These are phyloP conservation scores for Vanacampus margaritifer DNA, from an alignment of 2,113 vertebrate genomes.

Conservation along the genomic window DNA sequence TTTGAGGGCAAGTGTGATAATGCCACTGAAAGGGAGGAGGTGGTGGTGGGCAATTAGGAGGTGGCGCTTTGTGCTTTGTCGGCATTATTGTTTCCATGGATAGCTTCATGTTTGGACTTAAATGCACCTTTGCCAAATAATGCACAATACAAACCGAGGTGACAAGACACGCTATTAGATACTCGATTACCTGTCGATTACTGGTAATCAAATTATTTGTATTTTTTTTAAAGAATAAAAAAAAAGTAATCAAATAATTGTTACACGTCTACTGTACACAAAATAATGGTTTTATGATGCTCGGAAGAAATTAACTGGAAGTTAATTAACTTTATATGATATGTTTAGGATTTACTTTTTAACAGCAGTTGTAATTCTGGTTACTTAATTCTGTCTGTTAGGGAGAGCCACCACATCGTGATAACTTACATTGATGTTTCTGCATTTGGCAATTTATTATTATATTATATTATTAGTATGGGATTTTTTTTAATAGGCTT, in stretches of 20 bases:
- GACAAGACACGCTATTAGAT: too few relatives aligned
- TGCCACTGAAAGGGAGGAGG: conserved; percentile 2
- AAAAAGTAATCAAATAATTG: neutral
- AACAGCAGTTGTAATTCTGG: too few relatives aligned
- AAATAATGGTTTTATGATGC: neutral
- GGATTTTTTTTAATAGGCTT: neutral
- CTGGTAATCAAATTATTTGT: too few relatives aligned
- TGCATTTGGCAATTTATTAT: too few relatives aligned
- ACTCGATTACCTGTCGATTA: too few relatives aligned
- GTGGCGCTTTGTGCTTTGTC: conserved; percentile 15
- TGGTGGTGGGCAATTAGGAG: conserved; percentile 15
- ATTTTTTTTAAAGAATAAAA: too few relatives aligned
- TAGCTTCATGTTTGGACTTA: conserved; percentile 9
- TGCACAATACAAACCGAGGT: neutral
- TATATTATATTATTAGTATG: too few relatives aligned
- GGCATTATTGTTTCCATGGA: conserved; percentile 17
- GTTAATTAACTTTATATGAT: too few relatives aligned
- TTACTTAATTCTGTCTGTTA: too few relatives aligned
- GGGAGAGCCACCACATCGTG: too few relatives aligned
- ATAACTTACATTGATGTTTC: too few relatives aligned
- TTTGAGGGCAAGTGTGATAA: conserved; percentile 13
- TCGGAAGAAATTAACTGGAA: neutral
- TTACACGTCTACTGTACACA: neutral
- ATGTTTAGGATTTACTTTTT: neutral
- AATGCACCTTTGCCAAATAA: conserved; percentile 5